Evolutionary conservation across 2,888 invertebrate species (phyloP), one percentile per base, ranked within the genome.

Genomic region (Eueremaeus valkanovi): DNA sequence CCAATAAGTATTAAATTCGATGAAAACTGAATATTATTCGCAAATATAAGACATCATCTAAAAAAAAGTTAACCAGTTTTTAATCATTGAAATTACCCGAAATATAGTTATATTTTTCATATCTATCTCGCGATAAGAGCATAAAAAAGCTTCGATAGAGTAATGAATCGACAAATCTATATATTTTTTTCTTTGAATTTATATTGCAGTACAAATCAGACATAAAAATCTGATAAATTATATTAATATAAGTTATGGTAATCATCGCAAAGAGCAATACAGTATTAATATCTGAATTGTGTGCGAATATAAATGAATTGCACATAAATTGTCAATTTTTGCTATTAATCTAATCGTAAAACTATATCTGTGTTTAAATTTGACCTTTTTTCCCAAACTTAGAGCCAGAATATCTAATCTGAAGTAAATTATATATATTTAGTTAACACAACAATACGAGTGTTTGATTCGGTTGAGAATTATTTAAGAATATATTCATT

Each of bases 221-320:
- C n/a, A 51, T 3, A 1, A 49, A n/a, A 51, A 51, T 51, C 51
- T n/a, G 51, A 51, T 51, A 51, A 51, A 36, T 51, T 51, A 51
- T 51, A 51, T 51, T 51, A 51, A 51, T 51, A 51, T 51, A n/a
- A 51, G 51, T 51, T 51, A 51, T 51, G n/a, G 21, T 51, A 51
- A 51, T 16, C 18, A 11, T 8, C 16, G 18, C 16, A 45, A 18
- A 45, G 42, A 21, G 18, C 6, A 49, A 11, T n/a, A 51, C 6
- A 21, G 6, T n/a, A 51, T n/a, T 18, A 51, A 51, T 51, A 51
- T 16, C 18, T 51, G 6, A 5, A 3, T 3, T 1, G 21, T 8
- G 3, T 11, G 36, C 36, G 36, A n/a, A n/a, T n/a, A n/a, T n/a
- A n/a, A n/a, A n/a, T n/a, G n/a, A n/a, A 51, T 51, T 51, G 51